Percentiles rank a stretch among this genome's conserved stretches.
These are phyloP conservation scores for Rhombomys opimus DNA, from an alignment of 2,113 vertebrate species.

Conservation along the genomic window DNA sequence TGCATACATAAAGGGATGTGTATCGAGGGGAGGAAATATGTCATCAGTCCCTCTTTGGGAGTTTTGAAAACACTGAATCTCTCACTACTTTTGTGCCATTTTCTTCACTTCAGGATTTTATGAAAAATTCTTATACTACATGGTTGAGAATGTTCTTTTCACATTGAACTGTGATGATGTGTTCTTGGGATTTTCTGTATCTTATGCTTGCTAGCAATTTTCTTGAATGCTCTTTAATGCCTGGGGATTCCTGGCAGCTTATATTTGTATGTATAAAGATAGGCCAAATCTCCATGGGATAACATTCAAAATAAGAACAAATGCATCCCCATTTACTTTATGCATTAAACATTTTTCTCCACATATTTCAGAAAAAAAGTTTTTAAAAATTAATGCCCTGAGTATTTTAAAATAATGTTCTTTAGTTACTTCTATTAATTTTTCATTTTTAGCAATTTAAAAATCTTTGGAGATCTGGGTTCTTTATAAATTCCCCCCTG, in stretches of 20 bases:
- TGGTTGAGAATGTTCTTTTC: background rate
- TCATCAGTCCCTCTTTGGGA: background rate
- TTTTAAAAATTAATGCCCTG: constrained; percentile 74
- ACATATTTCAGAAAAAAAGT: constrained; percentile 73
- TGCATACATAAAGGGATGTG: background rate
- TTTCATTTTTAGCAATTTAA: constrained; percentile 74
- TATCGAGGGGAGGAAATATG: background rate
- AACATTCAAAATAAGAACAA: constrained; percentile 72
- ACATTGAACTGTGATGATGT: background rate
- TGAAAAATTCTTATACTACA: constrained; percentile 13
- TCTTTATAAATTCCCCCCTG: constrained; percentile 65
- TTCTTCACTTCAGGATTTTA: background rate
- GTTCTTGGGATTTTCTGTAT: background rate
- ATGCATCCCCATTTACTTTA: constrained; percentile 68
- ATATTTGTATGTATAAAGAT: constrained; percentile 70
- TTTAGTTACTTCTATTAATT: constrained; percentile 68
- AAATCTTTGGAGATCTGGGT: constrained; percentile 34
- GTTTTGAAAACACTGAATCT: constrained; percentile 21
- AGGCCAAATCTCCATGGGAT: constrained; percentile 60
- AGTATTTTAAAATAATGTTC: constrained; percentile 73
- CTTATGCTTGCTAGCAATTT: constrained; percentile 38
- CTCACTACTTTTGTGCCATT: constrained; percentile 35
- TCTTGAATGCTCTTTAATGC: constrained; percentile 26
- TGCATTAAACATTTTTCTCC: constrained; percentile 78
- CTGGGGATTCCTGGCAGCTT: constrained; percentile 60